Conservation (phyloP, 2,113 vertebrate genomes). For the Paramisgurnus dabryanus region DNA sequence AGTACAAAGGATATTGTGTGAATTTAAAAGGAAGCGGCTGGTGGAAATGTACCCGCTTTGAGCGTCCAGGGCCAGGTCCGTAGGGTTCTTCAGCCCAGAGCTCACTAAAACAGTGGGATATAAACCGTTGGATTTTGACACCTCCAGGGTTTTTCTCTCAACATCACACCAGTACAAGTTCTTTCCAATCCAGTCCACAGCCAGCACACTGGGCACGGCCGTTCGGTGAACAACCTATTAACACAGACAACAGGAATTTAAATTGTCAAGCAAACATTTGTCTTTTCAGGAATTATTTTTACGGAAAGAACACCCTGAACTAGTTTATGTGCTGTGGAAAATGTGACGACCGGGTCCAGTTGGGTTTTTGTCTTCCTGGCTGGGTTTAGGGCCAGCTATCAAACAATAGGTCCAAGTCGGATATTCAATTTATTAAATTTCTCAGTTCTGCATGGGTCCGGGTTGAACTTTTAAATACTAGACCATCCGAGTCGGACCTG, state of each 20-base stretch:
- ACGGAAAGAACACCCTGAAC: too few relatives aligned
- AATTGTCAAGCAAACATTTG: neutral
- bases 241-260: constrained; percentile 27
- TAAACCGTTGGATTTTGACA: constrained; percentile 93
- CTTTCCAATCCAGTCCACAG: constrained; percentile 97
- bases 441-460: too few relatives aligned
- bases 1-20: constrained; percentile 13
- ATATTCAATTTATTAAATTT: too few relatives aligned
- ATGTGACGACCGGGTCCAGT: too few relatives aligned
- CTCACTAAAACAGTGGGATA: constrained; percentile 90
- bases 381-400: too few relatives aligned
- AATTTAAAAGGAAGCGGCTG: neutral
- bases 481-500: too few relatives aligned
- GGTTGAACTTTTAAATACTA: too few relatives aligned
- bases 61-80: constrained; percentile 88
- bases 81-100: constrained; percentile 87
- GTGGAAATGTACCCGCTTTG: constrained; percentile 81
- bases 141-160: constrained; percentile 94
- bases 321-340: too few relatives aligned
- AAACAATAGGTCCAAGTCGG: too few relatives aligned
- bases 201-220: constrained; percentile 90
- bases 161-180: constrained; percentile 97
- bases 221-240: constrained; percentile 90
- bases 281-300: too few relatives aligned
- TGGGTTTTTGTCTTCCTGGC: too few relatives aligned